Percentiles rank a stretch among this genome's conserved stretches.
These are phyloP conservation scores for Pygoscelis antarcticus DNA, from an alignment of 2,113 vertebrate genomes.

Conservation along the genomic window DNA sequence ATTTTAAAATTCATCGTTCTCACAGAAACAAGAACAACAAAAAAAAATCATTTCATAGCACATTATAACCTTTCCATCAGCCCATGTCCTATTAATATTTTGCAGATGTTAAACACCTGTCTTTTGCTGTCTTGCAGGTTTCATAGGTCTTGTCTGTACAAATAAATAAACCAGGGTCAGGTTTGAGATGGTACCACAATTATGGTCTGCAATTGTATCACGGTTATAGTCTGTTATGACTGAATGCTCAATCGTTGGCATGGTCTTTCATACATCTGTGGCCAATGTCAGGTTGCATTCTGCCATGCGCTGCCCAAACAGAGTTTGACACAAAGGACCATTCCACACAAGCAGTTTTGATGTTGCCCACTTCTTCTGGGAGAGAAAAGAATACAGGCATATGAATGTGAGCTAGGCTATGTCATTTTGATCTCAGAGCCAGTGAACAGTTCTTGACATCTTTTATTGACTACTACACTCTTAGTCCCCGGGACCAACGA, in stretches of 20 bases:
- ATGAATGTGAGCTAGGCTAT: not conserved
- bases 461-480: not conserved
- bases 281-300: too few relatives aligned
- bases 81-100: not conserved
- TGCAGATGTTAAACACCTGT: not conserved
- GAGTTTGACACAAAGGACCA: not conserved
- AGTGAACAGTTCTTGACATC: not conserved
- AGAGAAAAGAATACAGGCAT: fast-evolving
- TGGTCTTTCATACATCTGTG: not conserved
- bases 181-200: not conserved
- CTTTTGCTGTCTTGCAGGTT: not conserved
- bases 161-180: not conserved
- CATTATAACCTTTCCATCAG: not conserved
- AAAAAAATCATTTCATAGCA: not conserved
- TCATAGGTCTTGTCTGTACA: not conserved
- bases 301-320: not conserved
- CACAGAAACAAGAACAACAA: not conserved
- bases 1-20: not conserved
- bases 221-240: not conserved
- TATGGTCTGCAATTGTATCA: not conserved
- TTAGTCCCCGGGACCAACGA: not conserved
- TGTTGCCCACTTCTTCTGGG: not conserved
- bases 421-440: not conserved
- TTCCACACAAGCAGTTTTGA: not conserved
- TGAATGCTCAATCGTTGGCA: fast-evolving